These are phyloP conservation scores for Stomorhina lunata DNA, from an alignment of 2,888 invertebrate species.

Conservation along the genomic window DNA sequence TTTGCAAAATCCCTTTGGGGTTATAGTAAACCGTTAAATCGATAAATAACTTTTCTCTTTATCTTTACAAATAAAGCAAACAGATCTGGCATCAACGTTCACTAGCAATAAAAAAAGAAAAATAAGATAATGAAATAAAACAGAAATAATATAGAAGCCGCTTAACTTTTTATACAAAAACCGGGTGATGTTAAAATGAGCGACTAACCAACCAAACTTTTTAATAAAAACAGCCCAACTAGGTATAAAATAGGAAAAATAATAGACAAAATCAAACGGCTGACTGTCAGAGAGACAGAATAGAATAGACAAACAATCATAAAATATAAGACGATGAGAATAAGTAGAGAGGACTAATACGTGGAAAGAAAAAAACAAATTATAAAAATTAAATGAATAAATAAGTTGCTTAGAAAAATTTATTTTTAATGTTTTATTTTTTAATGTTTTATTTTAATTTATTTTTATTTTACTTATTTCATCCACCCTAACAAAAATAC, in stretches of 20 bases:
- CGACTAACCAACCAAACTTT: neutral
- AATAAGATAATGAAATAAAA: conserved; percentile 23
- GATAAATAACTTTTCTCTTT: too few relatives aligned
- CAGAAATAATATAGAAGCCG: conserved; percentile 22
- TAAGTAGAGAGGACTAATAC: neutral
- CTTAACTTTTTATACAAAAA: conserved; percentile 53
- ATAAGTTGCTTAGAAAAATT: too few relatives aligned
- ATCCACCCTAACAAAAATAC: too few relatives aligned
- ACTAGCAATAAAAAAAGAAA: neutral
- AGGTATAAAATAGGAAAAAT: neutral
- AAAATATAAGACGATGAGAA: neutral
- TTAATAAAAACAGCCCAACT: neutral
- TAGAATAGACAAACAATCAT: neutral
- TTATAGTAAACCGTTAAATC: neutral
- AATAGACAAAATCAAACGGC: neutral
- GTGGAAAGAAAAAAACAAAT: neutral
- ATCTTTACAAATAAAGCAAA: neutral
- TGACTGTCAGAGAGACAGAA: neutral
- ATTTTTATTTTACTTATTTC: neutral
- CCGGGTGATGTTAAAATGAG: conserved; percentile 27
- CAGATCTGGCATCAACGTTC: conserved; percentile 34
- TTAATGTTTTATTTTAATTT: too few relatives aligned
- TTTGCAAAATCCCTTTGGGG: too few relatives aligned
- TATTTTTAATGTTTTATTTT: too few relatives aligned
- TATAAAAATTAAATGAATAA: neutral